Evolutionary conservation across 2,113 vertebrate species (phyloP), one percentile per base, ranked within the genome.

Genomic region (Ardeotis arabs): DNA sequence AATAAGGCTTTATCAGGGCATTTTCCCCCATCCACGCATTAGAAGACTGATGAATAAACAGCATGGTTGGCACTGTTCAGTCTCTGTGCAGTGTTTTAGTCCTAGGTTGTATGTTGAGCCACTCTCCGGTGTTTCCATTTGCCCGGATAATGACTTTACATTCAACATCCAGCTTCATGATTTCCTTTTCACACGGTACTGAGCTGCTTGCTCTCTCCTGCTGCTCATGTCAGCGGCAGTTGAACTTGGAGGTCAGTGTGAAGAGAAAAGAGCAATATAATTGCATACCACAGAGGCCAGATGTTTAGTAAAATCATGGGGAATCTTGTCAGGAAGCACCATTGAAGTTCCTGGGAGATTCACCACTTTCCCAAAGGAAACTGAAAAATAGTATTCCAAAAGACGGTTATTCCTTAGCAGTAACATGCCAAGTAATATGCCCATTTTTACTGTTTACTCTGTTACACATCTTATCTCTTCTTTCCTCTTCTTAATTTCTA

Each of bases 221-320:
- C 92, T 96, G 80, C 49, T 94, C 47, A 16, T 92, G 87, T 96
- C 93, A 96, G 79, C 93, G 68, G n/a, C 67, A 77, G 78, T 35
- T 96, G 92, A 90, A 96, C 92, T 90, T 94, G 84, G 55, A 92
- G 93, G 90, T 95, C 95, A 95, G 25, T 4, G 1, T 81, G 81
- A 94, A 96, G 74, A 89, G 77, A 96, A 97, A 95, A 95, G 80
- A 96, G 74, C 80, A 92, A 68, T 70, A 92, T 80, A 95, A 96
- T 94, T 89, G 55, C 74, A 64, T 91, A 76, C 72, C 77, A 90
- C 70, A 80, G 74, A 80, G 67, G 67, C 63, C 67, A 95, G 75
- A 89, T 91, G 55, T 85, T 96, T 93, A 88, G 84, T 60, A 95
- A 94, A 93, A 95, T 96, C 77, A 28, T 29, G 16, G 66, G 50